Base-by-base conservation (phyloP, 2,113 vertebrate genomes). In the Rhegmatorhina hoffmannsi region DNA sequence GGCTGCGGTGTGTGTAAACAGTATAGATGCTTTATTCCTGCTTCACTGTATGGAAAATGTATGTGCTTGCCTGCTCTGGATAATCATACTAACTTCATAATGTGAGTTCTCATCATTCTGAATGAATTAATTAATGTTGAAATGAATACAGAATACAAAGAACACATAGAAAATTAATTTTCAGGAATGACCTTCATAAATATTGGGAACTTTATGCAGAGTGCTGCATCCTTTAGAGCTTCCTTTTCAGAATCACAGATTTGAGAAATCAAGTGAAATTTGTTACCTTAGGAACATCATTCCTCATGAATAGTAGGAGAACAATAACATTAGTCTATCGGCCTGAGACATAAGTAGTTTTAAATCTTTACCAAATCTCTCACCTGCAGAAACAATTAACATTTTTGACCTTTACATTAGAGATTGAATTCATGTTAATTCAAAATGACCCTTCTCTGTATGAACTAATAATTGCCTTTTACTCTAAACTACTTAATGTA, bases 1-100 rank as follows among this genome's bases (percentile, higher is more conserved):
- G 7, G 3, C 6, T 62, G 21, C 31, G 44, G n/a, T 0, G 1
- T 3, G 3, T 33, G 15, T 12, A 29, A 40, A 52, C 23, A 52
- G 11, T 4, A 26, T 3, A 50, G 36, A 60, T 31, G 47, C 7
- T 68, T 60, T 60, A 47, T 78, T 31, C 17, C n/a, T 44, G 34
- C 17, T 33, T 82, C 66, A 52, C 23, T 76, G 31, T n/a, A 33
- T 25, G 47, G 24, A 68, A 81, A 94, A 60, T 13, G 5, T 9
- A 6, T 17, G 9, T 49, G 33, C 29, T 67, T 75, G 16, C 31
- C 50, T 53, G 17, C 36, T 66, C 33, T n/a, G 19, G 10, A 56
- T 60, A 88, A 83, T 58, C 17, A 53, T 23, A 19, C 52, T 34
- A n/a, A 52, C 6, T 40, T 70, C 33, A 9, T 33, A 58, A 67